A percentile compares a stretch with the other conserved stretches of the same genome.
phyloP scores from a whole-genome alignment of 2,113 vertebrate species.

The Seriola rivoliana region DNA sequence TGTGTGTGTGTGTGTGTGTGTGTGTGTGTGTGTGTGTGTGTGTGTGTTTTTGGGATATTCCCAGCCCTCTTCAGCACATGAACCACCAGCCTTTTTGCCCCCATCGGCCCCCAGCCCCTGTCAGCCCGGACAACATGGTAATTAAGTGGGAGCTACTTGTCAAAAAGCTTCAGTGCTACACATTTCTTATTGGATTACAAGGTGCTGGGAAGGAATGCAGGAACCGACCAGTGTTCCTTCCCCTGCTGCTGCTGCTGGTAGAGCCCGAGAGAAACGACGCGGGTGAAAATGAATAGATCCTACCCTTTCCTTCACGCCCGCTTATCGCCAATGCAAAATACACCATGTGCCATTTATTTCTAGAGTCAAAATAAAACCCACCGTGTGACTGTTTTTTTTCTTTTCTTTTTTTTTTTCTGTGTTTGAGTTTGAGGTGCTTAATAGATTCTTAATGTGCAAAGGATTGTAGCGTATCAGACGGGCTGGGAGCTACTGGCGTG shows the following conservation, averaged over 20 bases:
- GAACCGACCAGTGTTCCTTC: constrained; percentile 10
- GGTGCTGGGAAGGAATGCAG: constrained; percentile 79
- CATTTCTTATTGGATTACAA: constrained; percentile 88
- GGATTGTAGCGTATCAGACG: constrained; percentile 72
- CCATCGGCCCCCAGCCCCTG: constrained; percentile 61
- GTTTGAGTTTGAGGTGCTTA: constrained; percentile 60
- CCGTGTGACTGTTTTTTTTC: constrained; percentile 31
- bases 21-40: neutral
- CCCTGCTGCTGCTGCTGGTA: constrained; percentile 68
- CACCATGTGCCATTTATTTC: constrained; percentile 79
- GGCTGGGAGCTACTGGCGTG: constrained; percentile 68
- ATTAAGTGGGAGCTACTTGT: constrained; percentile 84
- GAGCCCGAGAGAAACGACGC: constrained; percentile 45
- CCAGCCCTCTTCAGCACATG: constrained; percentile 23
- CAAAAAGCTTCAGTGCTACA: constrained; percentile 79
- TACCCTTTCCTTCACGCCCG: constrained; percentile 76
- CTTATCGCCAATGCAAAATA: constrained; percentile 79
- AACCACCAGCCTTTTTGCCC: constrained; percentile 52
- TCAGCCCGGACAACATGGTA: constrained; percentile 78
- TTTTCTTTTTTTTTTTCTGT: constrained; percentile 9
- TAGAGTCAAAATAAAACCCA: constrained; percentile 81
- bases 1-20: neutral
- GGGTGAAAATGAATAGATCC: constrained; percentile 75
- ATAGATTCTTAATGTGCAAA: constrained; percentile 80
- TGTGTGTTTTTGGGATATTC: constrained; percentile 34